Percentiles rank a stretch among this genome's conserved stretches.
Conservation (phyloP, 2,888 invertebrate genomes). For the Nudaria mundana region DNA sequence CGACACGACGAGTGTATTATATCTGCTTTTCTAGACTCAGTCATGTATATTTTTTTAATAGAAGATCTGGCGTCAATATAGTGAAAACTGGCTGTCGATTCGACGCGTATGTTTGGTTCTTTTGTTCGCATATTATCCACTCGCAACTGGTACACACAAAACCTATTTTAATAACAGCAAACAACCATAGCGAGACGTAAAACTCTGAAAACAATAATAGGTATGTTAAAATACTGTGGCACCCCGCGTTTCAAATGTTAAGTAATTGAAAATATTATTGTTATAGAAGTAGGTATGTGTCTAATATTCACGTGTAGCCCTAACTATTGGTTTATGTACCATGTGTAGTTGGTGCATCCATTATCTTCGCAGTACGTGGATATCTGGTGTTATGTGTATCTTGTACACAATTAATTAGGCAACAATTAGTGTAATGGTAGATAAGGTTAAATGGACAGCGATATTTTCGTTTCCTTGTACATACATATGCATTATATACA, state of each 20-base stretch:
- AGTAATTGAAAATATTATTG: slow-evolving; percentile 13
- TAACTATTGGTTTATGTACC: neutral
- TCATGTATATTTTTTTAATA: slow-evolving; percentile 31
- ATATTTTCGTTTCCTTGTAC: slow-evolving; percentile 14
- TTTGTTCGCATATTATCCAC: slow-evolving; percentile 66
- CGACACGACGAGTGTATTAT: slow-evolving; percentile 16
- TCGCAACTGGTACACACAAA: slow-evolving; percentile 56
- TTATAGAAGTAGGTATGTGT: slow-evolving; percentile 7
- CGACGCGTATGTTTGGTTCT: slow-evolving; percentile 70
- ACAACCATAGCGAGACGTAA: slow-evolving; percentile 22
- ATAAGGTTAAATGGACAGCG: slow-evolving; percentile 14
- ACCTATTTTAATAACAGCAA: slow-evolving; percentile 54
- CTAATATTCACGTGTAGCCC: slow-evolving; percentile 10
- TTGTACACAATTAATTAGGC: slow-evolving; percentile 30
- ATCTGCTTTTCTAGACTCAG: slow-evolving; percentile 33
- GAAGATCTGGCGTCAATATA: slow-evolving; percentile 43
- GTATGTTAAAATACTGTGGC: slow-evolving; percentile 23
- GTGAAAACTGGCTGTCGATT: slow-evolving; percentile 63
- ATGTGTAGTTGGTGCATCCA: slow-evolving; percentile 5
- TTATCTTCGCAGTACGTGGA: slow-evolving; percentile 18
- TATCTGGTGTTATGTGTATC: slow-evolving; percentile 17
- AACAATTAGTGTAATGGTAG: slow-evolving; percentile 27
- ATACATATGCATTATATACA: too few species aligned
- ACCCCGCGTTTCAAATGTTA: slow-evolving; percentile 7
- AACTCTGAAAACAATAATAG: slow-evolving; percentile 25